Conservation (phyloP, 1,140 invertebrate species). For the Trachelipus rathkii region DNA sequence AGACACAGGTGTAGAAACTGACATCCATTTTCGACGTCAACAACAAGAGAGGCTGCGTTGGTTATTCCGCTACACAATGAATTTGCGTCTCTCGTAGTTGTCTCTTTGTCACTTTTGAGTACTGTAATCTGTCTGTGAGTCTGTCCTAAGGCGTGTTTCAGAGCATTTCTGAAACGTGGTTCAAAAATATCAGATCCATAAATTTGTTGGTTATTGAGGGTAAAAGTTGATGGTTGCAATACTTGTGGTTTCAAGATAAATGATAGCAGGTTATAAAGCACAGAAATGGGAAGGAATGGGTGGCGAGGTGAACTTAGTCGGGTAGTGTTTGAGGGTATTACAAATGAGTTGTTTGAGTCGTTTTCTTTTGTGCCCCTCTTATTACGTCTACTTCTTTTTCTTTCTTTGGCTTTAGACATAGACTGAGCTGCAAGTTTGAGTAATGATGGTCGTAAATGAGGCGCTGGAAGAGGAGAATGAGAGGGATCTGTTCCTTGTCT, state of each 20-base stretch:
- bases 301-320: conserved; percentile 28
- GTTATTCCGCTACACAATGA: conserved; percentile 48
- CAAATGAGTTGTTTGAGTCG: neutral
- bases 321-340: too few species aligned
- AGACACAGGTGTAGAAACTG: conserved; percentile 73
- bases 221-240: neutral
- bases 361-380: neutral
- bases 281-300: conserved; percentile 35
- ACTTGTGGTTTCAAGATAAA: conserved; percentile 8
- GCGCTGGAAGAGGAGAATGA: conserved; percentile 33
- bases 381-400: neutral
- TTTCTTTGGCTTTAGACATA: neutral
- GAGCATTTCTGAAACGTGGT: conserved; percentile 5
- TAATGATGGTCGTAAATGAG: conserved; percentile 42
- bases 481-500: conserved; percentile 36
- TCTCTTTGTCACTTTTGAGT: neutral
- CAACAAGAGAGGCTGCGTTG: conserved; percentile 49
- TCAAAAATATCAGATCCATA: neutral
- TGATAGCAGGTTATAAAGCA: conserved; percentile 29
- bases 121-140: neutral
- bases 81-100: conserved; percentile 45
- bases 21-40: conserved; percentile 49
- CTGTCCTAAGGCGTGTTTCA: conserved; percentile 1
- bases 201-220: conserved; percentile 26
- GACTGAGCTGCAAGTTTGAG: conserved; percentile 39